These are phyloP conservation scores for Atractosteus spatula DNA, from an alignment of 2,113 vertebrate species.

Conservation along the genomic window DNA sequence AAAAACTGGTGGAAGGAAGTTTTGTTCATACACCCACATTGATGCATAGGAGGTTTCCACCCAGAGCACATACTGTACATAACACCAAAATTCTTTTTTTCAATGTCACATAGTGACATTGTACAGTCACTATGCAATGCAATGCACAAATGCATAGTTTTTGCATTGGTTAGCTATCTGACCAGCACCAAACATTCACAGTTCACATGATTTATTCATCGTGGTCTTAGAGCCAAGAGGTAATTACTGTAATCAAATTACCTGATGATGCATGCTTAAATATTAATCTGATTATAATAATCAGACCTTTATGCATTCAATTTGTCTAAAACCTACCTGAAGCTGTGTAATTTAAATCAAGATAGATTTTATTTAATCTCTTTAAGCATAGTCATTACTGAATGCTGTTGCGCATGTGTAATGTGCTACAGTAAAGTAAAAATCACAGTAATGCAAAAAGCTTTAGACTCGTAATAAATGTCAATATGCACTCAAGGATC, in stretches of 20 bases:
- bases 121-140: too few relatives aligned
- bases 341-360: background rate
- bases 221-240: too few relatives aligned
- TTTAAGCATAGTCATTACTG: background rate
- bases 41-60: too few relatives aligned
- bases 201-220: background rate
- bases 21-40: too few relatives aligned
- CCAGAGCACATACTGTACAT: too few relatives aligned
- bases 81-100: too few relatives aligned
- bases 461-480: background rate
- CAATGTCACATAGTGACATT: too few relatives aligned
- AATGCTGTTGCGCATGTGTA: background rate
- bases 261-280: background rate
- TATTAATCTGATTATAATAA: constrained; percentile 10
- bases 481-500: background rate
- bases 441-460: background rate
- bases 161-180: background rate
- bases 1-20: too few relatives aligned
- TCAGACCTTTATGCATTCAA: background rate
- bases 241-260: background rate
- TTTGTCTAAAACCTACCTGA: background rate
- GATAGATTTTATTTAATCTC: constrained; percentile 4
- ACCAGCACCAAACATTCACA: background rate
- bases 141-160: too few relatives aligned
- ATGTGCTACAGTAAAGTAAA: background rate